Base-by-base conservation (phyloP, 1,140 invertebrate species). In the Apis cerana region DNA sequence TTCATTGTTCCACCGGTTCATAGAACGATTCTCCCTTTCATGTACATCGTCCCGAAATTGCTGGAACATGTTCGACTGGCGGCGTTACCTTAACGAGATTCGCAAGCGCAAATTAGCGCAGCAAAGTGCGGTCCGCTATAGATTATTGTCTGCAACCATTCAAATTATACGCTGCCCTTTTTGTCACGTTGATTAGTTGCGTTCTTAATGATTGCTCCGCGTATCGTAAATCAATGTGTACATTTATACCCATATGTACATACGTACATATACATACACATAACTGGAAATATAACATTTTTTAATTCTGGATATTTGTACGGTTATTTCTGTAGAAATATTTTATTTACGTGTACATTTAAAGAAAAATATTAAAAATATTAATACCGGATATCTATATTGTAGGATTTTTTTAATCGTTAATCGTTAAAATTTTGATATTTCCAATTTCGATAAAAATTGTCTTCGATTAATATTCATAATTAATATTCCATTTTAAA, bases 11-110 rank as follows among this genome's bases (percentile, higher is more conserved):
- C 76, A 12, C 43, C n/a, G 62, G 85, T 82, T 83, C 84, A 71
- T 80, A 82, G 58, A 33, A 62, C 64, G 74, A 68, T 74, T 71
- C 43, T 62, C 56, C 70, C 71, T 84, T 87, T 83, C 80, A 76
- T 72, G 61, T 59, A 43, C 71, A 54, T 54, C 50, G 52, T 52
- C 21, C 68, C 33, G 72, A 84, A 87, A 87, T 84, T 80, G 78
- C 82, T 59, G 74, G 54, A 81, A 81, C 82, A 69, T 71, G 72
- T 48, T 71, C 80, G 81, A 77, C 75, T 82, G 87, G 77, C 84
- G 69, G 70, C 48, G 79, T 43, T 71, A 62, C 83, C 80, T 87
- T 89, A 88, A 89, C 82, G 84, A 89, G 84, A 88, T 89, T 88
- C 79, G 77, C 77, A 75, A 83, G 88, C 67, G 84, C 83, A 86